Evolutionary conservation across 1,140 invertebrate species (phyloP).

Genomic region (Diploscapter pachys): DNA sequence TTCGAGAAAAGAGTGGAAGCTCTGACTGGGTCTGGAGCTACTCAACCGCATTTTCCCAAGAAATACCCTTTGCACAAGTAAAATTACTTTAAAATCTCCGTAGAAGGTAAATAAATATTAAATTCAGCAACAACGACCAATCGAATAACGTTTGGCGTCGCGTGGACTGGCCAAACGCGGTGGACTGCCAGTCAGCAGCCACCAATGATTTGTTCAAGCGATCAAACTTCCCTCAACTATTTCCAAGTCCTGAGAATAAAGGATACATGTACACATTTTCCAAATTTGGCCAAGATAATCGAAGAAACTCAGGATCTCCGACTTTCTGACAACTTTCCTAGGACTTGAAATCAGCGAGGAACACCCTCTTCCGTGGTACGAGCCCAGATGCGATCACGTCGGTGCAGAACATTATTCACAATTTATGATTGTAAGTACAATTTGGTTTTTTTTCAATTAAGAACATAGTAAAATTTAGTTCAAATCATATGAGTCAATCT

Average conservation of each 20-base stretch:
- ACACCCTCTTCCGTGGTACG: constrained; percentile 73
- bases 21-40: background rate
- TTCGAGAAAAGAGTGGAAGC: constrained; percentile 21
- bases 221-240: constrained; percentile 61
- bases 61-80: constrained; percentile 4
- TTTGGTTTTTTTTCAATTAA: background rate
- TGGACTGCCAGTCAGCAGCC: constrained; percentile 26
- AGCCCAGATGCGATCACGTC: constrained; percentile 62
- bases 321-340: constrained; percentile 65
- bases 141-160: constrained; percentile 26
- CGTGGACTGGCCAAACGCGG: constrained; percentile 26
- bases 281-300: background rate
- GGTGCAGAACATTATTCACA: background rate
- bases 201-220: constrained; percentile 14
- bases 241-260: constrained; percentile 73
- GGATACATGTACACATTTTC: constrained; percentile 66
- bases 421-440: background rate
- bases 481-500: constrained; percentile 6
- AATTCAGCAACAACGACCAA: constrained; percentile 2
- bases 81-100: background rate
- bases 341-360: constrained; percentile 66
- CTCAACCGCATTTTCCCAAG: background rate
- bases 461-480: background rate
- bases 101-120: background rate
- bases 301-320: constrained; percentile 48